Conservation (phyloP, 2,113 vertebrate species). For the Lepisosteus osseus region DNA sequence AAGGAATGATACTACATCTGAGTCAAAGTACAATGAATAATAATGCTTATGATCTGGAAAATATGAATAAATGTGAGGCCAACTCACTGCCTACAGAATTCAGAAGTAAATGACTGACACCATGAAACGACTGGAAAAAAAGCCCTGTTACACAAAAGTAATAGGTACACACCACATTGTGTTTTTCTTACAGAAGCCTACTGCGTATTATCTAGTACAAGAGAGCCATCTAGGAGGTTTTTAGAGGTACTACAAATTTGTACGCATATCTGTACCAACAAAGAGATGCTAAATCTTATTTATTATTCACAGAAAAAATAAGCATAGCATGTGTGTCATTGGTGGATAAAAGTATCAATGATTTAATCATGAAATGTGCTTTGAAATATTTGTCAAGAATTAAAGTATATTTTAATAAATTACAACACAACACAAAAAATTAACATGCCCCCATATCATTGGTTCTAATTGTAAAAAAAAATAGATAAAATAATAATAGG, state of each 20-base stretch:
- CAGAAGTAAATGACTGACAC: slow-evolving; percentile 8
- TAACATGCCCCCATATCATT: too few species aligned
- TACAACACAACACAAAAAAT: too few species aligned
- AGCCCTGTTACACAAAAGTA: slow-evolving; percentile 12
- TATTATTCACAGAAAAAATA: too few species aligned
- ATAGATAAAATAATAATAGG: too few species aligned
- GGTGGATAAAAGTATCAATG: too few species aligned
- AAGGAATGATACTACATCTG: neutral
- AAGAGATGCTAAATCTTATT: too few species aligned
- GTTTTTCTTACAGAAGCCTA: neutral
- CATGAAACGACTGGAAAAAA: slow-evolving; percentile 1
- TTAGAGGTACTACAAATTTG: slow-evolving; percentile 29
- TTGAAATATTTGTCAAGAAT: too few species aligned
- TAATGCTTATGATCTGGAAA: slow-evolving; percentile 17
- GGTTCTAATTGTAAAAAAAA: too few species aligned
- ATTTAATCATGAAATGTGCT: too few species aligned
- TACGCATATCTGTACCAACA: neutral
- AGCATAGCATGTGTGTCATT: too few species aligned
- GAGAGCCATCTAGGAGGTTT: slow-evolving; percentile 61
- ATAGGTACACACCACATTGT: neutral
- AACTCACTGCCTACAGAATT: slow-evolving; percentile 8
- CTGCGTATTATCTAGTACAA: slow-evolving; percentile 51
- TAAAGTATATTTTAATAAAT: too few species aligned
- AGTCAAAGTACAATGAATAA: slow-evolving; percentile 3
- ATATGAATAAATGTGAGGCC: slow-evolving; percentile 7